Percentiles rank a stretch among this genome's conserved stretches.
These are phyloP conservation scores for Engystomops pustulosus DNA, from an alignment of 2,113 vertebrate genomes.

Conservation along the genomic window DNA sequence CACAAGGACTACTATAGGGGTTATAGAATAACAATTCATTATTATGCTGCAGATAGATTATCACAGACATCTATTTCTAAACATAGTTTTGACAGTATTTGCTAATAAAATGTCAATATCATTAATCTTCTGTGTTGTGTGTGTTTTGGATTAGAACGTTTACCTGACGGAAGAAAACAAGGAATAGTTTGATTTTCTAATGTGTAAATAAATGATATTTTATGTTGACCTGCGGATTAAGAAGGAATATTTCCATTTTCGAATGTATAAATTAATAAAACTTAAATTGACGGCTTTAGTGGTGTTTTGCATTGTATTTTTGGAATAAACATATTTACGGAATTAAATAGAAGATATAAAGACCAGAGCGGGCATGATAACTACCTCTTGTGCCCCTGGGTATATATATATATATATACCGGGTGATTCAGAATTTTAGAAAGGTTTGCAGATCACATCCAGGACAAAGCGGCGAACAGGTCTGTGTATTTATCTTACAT, in stretches of 20 bases:
- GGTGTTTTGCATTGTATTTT: neutral
- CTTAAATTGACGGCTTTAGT: neutral
- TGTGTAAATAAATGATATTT: slow-evolving; percentile 27
- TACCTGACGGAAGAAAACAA: neutral
- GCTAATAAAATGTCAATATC: neutral
- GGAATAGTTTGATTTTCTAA: neutral
- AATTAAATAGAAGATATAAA: slow-evolving; percentile 5
- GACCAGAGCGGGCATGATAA: neutral
- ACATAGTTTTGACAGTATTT: neutral
- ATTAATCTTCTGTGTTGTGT: slow-evolving; percentile 8
- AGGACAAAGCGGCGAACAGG: slow-evolving; percentile 5
- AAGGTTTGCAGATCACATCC: neutral
- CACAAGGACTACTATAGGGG: neutral
- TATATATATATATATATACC: slow-evolving; percentile 47
- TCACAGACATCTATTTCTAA: neutral
- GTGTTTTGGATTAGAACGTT: neutral
- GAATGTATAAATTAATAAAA: slow-evolving; percentile 22
- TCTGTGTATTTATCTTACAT: neutral
- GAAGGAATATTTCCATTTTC: too few species aligned
- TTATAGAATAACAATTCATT: too few species aligned
- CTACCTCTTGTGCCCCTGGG: neutral
- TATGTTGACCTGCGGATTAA: neutral
- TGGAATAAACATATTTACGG: slow-evolving; percentile 31
- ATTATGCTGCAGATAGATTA: too few species aligned
- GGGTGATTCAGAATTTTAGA: neutral